These are phyloP conservation scores for Ariolimax columbianus DNA, from an alignment of 2,888 invertebrate species.

Conservation along the genomic window DNA sequence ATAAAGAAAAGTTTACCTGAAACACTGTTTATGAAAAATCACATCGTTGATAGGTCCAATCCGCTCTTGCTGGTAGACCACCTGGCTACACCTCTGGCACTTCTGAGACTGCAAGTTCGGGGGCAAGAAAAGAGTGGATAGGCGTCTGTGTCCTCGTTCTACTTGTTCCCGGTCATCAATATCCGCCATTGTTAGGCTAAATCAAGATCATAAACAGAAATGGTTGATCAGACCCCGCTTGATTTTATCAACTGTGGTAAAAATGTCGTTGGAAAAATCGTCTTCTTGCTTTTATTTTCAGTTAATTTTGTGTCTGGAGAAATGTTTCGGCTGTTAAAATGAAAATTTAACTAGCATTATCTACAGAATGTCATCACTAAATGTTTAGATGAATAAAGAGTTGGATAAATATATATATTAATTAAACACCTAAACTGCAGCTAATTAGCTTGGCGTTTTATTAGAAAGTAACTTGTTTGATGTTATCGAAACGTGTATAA, in stretches of 20 bases:
- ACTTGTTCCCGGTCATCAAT: slow-evolving; percentile 50
- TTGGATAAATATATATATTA: no score
- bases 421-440: no score
- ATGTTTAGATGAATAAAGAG: no score
- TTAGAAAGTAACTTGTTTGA: no score
- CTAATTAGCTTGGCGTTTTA: no score
- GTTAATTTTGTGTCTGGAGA: not conserved
- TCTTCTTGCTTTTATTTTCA: not conserved
- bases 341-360: not conserved
- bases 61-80: slow-evolving; percentile 96
- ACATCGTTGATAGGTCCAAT: slow-evolving; percentile 90
- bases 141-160: slow-evolving; percentile 65
- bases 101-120: slow-evolving; percentile 58
- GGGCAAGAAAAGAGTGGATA: slow-evolving; percentile 68
- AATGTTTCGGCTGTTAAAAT: not conserved
- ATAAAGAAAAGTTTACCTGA: slow-evolving; percentile 68
- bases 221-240: not conserved
- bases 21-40: slow-evolving; percentile 88
- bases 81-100: slow-evolving; percentile 89
- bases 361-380: no score
- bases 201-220: not conserved
- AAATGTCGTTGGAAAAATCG: not conserved
- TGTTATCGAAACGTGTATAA: no score
- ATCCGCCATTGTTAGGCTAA: slow-evolving; percentile 42
- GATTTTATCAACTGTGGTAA: not conserved